These are phyloP conservation scores for Paratrypauchen microcephalus DNA, from an alignment of 2,797 vertebrate genomes.

Conservation along the genomic window DNA sequence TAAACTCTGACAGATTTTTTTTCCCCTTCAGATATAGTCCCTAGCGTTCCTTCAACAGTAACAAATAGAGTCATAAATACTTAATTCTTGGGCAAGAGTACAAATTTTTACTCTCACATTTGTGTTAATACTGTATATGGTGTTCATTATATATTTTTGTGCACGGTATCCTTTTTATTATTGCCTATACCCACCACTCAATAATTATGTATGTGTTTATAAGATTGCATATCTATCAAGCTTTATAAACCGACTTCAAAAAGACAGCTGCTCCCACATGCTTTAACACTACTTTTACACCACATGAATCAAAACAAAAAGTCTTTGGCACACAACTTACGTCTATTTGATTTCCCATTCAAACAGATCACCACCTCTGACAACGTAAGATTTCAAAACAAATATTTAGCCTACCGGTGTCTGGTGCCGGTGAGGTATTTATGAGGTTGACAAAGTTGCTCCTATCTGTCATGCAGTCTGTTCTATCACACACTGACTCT, in stretches of 20 bases:
- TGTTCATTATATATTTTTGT: background rate
- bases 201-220: background rate
- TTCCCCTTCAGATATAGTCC: too few species aligned
- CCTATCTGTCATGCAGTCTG: slow-evolving; percentile 66
- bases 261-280: background rate
- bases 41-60: too few species aligned
- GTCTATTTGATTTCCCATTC: slow-evolving; percentile 66
- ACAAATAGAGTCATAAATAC: too few species aligned
- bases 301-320: slow-evolving; percentile 55
- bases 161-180: background rate
- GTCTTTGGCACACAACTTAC: slow-evolving; percentile 51
- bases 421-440: slow-evolving; percentile 61
- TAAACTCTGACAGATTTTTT: too few species aligned
- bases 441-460: slow-evolving; percentile 66
- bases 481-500: slow-evolving; percentile 48
- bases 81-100: too few species aligned
- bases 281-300: slow-evolving; percentile 16
- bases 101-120: too few species aligned
- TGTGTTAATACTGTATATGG: background rate
- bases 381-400: slow-evolving; percentile 63
- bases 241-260: background rate
- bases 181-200: background rate
- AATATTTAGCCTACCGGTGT: slow-evolving; percentile 70
- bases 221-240: background rate
- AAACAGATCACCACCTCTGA: slow-evolving; percentile 60